Base-by-base conservation (phyloP, 2,113 vertebrate genomes). In the Entelurus aequoreus region DNA sequence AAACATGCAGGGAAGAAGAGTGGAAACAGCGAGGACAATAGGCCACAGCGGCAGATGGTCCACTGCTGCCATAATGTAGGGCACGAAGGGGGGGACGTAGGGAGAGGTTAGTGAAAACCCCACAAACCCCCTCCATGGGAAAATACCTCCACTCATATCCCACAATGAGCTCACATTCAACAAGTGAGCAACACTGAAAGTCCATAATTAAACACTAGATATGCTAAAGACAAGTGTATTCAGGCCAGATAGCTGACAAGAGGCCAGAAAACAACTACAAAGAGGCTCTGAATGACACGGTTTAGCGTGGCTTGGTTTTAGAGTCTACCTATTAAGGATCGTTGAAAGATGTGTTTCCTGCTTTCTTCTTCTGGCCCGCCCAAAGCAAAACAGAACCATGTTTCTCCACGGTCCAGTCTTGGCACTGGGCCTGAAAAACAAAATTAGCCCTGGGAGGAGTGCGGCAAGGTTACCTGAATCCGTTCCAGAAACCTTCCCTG, bases 381-480 rank as follows among this genome's bases (percentile, higher is more conserved):
- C 55, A 68, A 84, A 70, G 12, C 68, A 65, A 72, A 78, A 75
- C 69, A 65, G 47, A 66, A 64, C 60, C 48, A 75, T 73, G 79
- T 81, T 84, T 80, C 61, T 49, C 44, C 46, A 47, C 48, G 63
- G 72, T 42, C 63, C 60, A 64, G 60, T 65, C 69, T 60, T 67
- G 66, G 76, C 64, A 28, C 28, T 52, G 37, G 54, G 66, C 56
- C 69, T 58, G 64, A 55, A n/a, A 48, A 57, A 79, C 77, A 80
- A 87, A 88, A 81, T 85, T 68, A 69, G 65, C 66, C 68, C 64
- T 50, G 40, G 74, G 77, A 73, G 68, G 15, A 79, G 63, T 72
- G 59, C 53, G 73, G 71, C 19, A 54, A 65, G 54, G 83, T 83
- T 79, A 88, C 85, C 78, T 81, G 79, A 87, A 83, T 83, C 83